These are phyloP conservation scores for Cydia strobilella DNA, from an alignment of 1,140 invertebrate species.

Conservation along the genomic window DNA sequence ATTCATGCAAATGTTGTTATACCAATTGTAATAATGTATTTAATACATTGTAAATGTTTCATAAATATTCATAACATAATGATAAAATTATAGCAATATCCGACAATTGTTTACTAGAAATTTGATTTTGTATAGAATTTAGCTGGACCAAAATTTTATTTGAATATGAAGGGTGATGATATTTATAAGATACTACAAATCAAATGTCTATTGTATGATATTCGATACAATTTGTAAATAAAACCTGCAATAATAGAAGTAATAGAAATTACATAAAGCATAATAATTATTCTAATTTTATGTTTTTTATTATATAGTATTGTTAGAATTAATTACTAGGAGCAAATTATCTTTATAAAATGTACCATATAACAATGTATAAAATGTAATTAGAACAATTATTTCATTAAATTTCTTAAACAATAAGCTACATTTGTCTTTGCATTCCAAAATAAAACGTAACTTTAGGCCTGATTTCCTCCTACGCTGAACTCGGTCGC, in stretches of 20 bases:
- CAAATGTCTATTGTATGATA: slow-evolving; percentile 60
- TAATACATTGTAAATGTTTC: slow-evolving; percentile 22
- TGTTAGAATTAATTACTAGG: slow-evolving; percentile 53
- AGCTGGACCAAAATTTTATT: slow-evolving; percentile 79
- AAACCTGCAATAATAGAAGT: slow-evolving; percentile 72
- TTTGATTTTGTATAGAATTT: slow-evolving; percentile 74
- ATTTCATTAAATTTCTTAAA: slow-evolving; percentile 78
- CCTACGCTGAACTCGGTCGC: too few relatives aligned
- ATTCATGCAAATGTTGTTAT: neutral
- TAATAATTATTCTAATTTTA: slow-evolving; percentile 52
- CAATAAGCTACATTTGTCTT: slow-evolving; percentile 41
- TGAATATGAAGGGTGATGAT: slow-evolving; percentile 65
- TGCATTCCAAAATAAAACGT: neutral
- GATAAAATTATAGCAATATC: slow-evolving; percentile 59
- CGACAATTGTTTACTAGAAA: slow-evolving; percentile 60
- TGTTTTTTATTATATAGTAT: slow-evolving; percentile 69
- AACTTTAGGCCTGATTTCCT: too few relatives aligned
- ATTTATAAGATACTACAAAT: slow-evolving; percentile 57
- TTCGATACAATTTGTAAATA: slow-evolving; percentile 69
- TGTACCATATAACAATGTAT: slow-evolving; percentile 73
- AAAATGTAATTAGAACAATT: slow-evolving; percentile 76
- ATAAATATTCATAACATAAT: slow-evolving; percentile 10
- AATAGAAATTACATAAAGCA: slow-evolving; percentile 52
- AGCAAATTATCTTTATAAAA: slow-evolving; percentile 61
- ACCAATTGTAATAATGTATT: slow-evolving; percentile 8